Evolutionary conservation across 2,797 vertebrate species (phyloP), one percentile per base, ranked within the genome.

Genomic region (Morelia viridis): DNA sequence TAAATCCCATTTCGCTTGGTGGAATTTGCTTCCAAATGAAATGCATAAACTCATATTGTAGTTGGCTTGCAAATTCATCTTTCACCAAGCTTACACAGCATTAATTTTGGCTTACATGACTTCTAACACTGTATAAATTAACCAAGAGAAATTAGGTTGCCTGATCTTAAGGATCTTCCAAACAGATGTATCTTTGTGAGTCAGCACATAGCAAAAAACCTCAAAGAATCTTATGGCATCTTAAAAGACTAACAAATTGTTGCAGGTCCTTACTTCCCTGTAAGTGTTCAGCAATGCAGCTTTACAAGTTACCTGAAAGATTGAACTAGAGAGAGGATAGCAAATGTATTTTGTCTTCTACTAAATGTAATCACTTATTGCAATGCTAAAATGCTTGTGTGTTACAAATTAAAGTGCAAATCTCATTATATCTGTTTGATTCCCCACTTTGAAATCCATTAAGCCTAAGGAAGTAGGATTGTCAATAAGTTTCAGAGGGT

Each of bases 331-430:
- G 8, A 68, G 26, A 80, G 19, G 22, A 46, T 3, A 80, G 35
- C 24, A 8, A 46, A 24, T 24, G 41, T 46, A 12, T 46, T 76
- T 46, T 46, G 19, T 46, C 41, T 80, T 19, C 71, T 24, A 5
- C 22, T 80, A 61, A 90, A 80, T 80, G 28, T 87, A 87, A 92
- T 92, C 46, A 80, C 65, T 92, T 88, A 87, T 15, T 65, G n/a
- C 31, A 56, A 17, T 11, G 68, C 35, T 22, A 76, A 19, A 92
- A 87, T 26, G 41, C 80, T 83, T 35, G 26, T 2, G 0, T 58
- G 1, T 46, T 28, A 87, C 89, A 90, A 64, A 88, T 83, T 57
- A 57, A 83, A 90, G 46, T 57, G 92, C 35, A 88, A 87, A 92
- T 88, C 92, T 50, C 31, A 87, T 90, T 87, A 90, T 4, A 17